Base-by-base conservation (phyloP, 2,797 vertebrate species). In the Sus cebifrons region DNA sequence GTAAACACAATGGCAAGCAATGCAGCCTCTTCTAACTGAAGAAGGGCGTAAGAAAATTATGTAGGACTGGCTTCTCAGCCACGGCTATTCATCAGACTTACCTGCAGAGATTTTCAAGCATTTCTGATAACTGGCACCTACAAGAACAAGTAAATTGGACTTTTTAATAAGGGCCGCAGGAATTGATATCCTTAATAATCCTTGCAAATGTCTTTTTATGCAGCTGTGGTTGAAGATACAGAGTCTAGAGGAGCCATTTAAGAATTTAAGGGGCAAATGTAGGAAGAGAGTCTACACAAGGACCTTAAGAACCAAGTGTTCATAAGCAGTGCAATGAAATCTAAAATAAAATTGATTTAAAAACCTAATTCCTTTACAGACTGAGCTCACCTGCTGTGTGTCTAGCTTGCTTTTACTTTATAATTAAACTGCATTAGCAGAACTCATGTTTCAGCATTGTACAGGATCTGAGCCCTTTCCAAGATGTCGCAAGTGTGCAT, bases 331-430 rank as follows among this genome's bases (percentile, higher is more conserved):
- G 3, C 56, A 56, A 15, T 73, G 11, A 86, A 89, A 54, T 29
- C 17, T 49, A 82, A 89, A 44, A 32, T 17, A 77, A 82, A 49
- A 77, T 49, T 65, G 54, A 83, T 81, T 36, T 3, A 73, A 68
- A 52, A 49, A 81, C 11, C 27, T 18, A 58, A 20, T 65, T 70
- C 40, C 21, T 32, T 44, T 44, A 86, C 60, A 82, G 27, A 73
- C 15, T 54, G 36, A 60, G 58, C 9, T 44, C 21, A 54, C 16
- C 23, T 14, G 2, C 49, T 71, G 23, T 77, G 9, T 2, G 67
- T 77, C 27, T 70, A 54, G 20, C 21, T 65, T 71, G 75, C 58
- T 82, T 94, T 83, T 87, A 62, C 64, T 89, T 77, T 89, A 25
- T 75, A 86, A 83, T 92, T 96, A 74, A 79, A 21, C 27, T 29